Evolutionary conservation across 2,888 invertebrate species (phyloP), one percentile per base, ranked within the genome.

Genomic region (Salpingus planirostris): DNA sequence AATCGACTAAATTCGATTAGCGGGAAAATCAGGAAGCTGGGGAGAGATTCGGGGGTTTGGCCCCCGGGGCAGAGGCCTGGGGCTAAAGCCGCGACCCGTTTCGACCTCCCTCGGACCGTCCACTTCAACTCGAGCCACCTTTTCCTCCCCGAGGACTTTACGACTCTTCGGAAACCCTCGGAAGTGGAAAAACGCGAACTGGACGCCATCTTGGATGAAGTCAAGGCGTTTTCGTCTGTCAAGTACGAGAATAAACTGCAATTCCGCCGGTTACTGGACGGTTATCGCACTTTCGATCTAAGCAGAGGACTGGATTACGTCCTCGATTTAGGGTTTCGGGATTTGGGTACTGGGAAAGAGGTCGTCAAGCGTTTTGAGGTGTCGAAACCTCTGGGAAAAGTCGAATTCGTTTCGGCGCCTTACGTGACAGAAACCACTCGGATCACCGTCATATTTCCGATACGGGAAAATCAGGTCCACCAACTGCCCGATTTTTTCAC

Each of bases 391-490:
- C 67, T 96, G 33, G 90, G 90, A 10, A 78, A 80, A 36, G 86
- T 91, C 5, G 90, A 95, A 58, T 78, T 96, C 36, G 75, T 93
- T 21, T 82, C 87, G 1, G 87, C 91, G 59, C 95, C 93, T 0
- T 96, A 95, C 66, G 95, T 96, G 1, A 96, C 95, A 0, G 96
- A 97, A 71, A 88, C 83, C 62, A 81, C 84, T 3, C 72, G 87
- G 43, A 74, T 95, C 3, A 76, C 80, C 35, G 68, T 93, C 43
- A 64, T 95, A 46, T 63, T 93, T 42, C 79, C 83, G 0, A 70
- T 86, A 2, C 71, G 74, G 54, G 67, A 74, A 51, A 59, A 61
- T 33, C 70, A 71, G 48, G 64, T 67, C 13, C 59, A 66, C 2
- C 72, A 76, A 29, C 76, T 78, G 2, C 58, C 72, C 12, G 67